Conservation (phyloP, 2,888 invertebrate species). For the Scaptomyza parva region DNA sequence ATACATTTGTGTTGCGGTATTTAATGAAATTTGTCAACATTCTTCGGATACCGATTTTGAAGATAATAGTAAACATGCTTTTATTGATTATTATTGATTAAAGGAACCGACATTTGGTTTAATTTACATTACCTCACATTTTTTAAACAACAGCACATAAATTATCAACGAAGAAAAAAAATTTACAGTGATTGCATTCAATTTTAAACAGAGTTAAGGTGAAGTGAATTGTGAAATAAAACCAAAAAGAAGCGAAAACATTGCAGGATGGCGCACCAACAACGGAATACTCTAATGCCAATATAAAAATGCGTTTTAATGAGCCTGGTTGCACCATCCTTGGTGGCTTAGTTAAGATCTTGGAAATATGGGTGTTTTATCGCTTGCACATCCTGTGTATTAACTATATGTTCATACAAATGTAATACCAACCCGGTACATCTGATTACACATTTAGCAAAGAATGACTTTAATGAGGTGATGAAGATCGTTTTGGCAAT, state of each 20-base stretch:
- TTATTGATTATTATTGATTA: too few relatives aligned
- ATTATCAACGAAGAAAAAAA: constrained; percentile 35
- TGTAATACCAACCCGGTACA: constrained; percentile 17
- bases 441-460: constrained; percentile 50
- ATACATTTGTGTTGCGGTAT: neutral
- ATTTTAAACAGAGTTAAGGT: constrained; percentile 33
- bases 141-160: constrained; percentile 31
- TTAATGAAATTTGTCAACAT: neutral
- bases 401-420: neutral
- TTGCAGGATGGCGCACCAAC: too few relatives aligned
- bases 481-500: too few relatives aligned
- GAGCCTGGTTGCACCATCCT: too few relatives aligned
- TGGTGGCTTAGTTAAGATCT: too few relatives aligned
- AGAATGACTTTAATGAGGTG: too few relatives aligned
- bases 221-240: neutral
- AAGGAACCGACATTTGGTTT: constrained; percentile 31
- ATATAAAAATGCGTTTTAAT: too few relatives aligned
- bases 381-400: too few relatives aligned
- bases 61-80: too few relatives aligned
- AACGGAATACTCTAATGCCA: too few relatives aligned
- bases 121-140: constrained; percentile 1
- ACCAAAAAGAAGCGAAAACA: constrained; percentile 4
- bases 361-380: too few relatives aligned
- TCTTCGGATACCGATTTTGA: neutral
- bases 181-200: constrained; percentile 44